Evolutionary conservation across 2,797 vertebrate genomes (phyloP), one percentile per base, ranked within the genome.

Genomic region (Novumbra hubbsi): DNA sequence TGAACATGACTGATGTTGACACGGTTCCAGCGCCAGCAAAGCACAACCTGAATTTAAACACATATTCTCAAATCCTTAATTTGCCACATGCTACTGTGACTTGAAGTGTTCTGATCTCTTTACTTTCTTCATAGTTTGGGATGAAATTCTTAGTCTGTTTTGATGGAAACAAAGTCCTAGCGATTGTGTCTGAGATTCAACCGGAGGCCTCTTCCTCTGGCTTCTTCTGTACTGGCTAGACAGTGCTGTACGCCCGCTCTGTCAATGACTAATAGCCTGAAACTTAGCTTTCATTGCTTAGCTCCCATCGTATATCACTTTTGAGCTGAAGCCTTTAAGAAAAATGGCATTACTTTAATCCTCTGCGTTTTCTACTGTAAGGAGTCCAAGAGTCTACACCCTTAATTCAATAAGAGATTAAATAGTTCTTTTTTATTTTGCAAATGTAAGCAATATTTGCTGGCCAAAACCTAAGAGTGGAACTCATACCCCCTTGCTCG

Each of bases 401-500:
- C 73, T 73, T 88, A 87, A 89, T 88, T 90, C 85, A 88, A 83
- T 87, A 83, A 86, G 75, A 81, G 81, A 88, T 82, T 45, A 85
- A 84, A 88, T 85, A 84, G 87, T 85, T 11, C 1, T 0, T 45
- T 45, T 45, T 45, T 45, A 2, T 45, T 11, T 82, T 88, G 84
- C 77, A 86, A 83, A 78, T 82, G 79, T 78, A 67, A 83, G 76
- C 68, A 63, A 77, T 85, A 84, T 87, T 82, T 80, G 19, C 67
- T 4, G 57, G 75, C 65, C 80, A 83, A 57, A 74, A 55, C 73
- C 69, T 32, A 15, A 73, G 73, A 82, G 79, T 72, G 75, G 34
- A 67, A 85, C 83, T 78, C 0, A 0, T 65, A 28, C 69, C 69
- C 68, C 49, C 14, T 41, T 49, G 17, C 74, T 76, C 19, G 65